These are phyloP conservation scores for Numenius arquata DNA, from an alignment of 2,113 vertebrate genomes.

Conservation along the genomic window DNA sequence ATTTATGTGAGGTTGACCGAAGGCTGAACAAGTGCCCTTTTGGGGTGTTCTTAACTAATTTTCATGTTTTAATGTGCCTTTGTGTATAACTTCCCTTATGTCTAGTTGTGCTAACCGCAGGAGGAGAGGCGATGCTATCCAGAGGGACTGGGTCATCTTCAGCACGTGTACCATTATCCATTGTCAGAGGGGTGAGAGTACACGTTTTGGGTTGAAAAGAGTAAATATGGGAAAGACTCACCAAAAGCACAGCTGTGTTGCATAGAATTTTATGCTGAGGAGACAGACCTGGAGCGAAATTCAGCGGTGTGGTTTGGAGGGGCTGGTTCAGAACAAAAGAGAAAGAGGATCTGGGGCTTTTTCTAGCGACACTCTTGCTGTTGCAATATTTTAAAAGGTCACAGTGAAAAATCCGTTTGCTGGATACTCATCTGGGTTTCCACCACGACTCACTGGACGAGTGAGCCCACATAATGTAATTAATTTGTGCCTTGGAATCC, in stretches of 20 bases:
- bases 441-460: neutral
- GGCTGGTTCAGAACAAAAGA: neutral
- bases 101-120: neutral
- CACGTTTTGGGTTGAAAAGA: neutral
- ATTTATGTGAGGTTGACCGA: neutral
- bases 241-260: neutral
- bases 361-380: neutral
- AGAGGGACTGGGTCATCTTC: accelerated
- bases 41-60: neutral
- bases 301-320: neutral
- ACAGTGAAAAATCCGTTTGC: neutral
- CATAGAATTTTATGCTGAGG: neutral
- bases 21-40: neutral
- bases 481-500: neutral
- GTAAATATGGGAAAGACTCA: neutral
- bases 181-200: neutral
- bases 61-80: neutral
- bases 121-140: neutral
- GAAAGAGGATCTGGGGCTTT: constrained; percentile 6
- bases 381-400: neutral
- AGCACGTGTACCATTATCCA: accelerated
- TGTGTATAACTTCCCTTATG: neutral
- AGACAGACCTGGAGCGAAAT: neutral
- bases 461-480: neutral
- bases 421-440: neutral